phyloP scores from a whole-genome alignment of 1,140 invertebrate species.

The Cydia splendana region DNA sequence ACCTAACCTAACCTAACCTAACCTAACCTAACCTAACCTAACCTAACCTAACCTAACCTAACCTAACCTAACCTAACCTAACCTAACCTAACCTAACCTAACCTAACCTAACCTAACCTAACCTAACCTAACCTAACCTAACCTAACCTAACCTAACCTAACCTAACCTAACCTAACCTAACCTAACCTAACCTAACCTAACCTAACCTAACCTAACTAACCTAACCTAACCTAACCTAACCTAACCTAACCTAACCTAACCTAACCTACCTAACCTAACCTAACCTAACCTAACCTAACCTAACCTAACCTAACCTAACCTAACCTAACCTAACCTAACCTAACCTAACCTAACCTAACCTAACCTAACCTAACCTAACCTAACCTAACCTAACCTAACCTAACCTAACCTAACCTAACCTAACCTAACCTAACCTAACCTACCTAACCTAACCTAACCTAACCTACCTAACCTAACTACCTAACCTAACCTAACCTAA shows the following conservation, averaged over 20 bases:
- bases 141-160: slow-evolving; percentile 41
- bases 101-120: slow-evolving; percentile 55
- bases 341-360: slow-evolving; percentile 37
- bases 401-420: slow-evolving; percentile 29
- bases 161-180: slow-evolving; percentile 40
- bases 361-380: slow-evolving; percentile 10
- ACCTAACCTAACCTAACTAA: slow-evolving; percentile 37
- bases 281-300: slow-evolving; percentile 42
- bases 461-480: slow-evolving; percentile 29
- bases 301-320: slow-evolving; percentile 35
- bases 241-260: slow-evolving; percentile 36
- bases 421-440: slow-evolving; percentile 32
- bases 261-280: no score
- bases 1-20: slow-evolving; percentile 44
- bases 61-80: slow-evolving; percentile 45
- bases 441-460: no score
- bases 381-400: slow-evolving; percentile 17
- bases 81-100: slow-evolving; percentile 45
- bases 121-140: slow-evolving; percentile 46
- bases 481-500: slow-evolving; percentile 34
- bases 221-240: slow-evolving; percentile 27
- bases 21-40: slow-evolving; percentile 44
- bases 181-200: slow-evolving; percentile 44
- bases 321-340: slow-evolving; percentile 39
- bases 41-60: slow-evolving; percentile 43